These are phyloP conservation scores for Lepisosteus oculatus DNA, from an alignment of 2,113 vertebrate genomes.

Conservation along the genomic window DNA sequence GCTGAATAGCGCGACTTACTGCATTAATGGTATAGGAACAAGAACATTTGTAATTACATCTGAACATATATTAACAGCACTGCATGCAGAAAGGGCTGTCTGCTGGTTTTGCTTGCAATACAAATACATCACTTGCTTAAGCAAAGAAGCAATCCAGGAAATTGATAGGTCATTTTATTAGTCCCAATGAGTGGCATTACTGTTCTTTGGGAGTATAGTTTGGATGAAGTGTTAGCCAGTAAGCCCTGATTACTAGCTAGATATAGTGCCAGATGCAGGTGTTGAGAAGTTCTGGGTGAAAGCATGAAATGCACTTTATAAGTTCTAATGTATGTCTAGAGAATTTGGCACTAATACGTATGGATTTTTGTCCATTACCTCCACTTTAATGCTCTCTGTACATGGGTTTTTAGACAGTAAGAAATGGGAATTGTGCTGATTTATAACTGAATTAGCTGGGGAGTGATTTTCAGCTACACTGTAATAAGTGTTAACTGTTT, in stretches of 20 bases:
- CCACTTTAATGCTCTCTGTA: slow-evolving; percentile 17
- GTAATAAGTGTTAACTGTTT: slow-evolving; percentile 24
- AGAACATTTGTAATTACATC: not conserved
- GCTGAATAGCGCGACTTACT: too few relatives aligned
- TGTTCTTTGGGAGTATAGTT: slow-evolving; percentile 30
- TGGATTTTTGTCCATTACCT: slow-evolving; percentile 13
- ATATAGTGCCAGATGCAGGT: slow-evolving; percentile 24
- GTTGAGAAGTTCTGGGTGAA: slow-evolving; percentile 22
- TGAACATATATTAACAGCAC: slow-evolving; percentile 22
- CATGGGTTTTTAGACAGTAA: not conserved
- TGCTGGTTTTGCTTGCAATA: slow-evolving; percentile 34
- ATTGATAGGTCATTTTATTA: slow-evolving; percentile 18
- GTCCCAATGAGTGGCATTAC: slow-evolving; percentile 13
- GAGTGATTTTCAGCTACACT: slow-evolving; percentile 16
- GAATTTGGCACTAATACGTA: slow-evolving; percentile 8
- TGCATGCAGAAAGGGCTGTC: slow-evolving; percentile 14
- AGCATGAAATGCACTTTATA: slow-evolving; percentile 1
- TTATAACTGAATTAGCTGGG: slow-evolving; percentile 22
- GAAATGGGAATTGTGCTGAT: slow-evolving; percentile 2
- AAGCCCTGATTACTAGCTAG: slow-evolving; percentile 35
- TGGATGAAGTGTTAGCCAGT: slow-evolving; percentile 14
- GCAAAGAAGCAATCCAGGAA: slow-evolving; percentile 23
- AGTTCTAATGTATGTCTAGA: slow-evolving; percentile 26
- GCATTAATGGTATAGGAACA: not conserved
- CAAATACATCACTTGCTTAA: slow-evolving; percentile 23